phyloP scores from a whole-genome alignment of 2,113 vertebrate genomes.

The Tylochromis polylepis region DNA sequence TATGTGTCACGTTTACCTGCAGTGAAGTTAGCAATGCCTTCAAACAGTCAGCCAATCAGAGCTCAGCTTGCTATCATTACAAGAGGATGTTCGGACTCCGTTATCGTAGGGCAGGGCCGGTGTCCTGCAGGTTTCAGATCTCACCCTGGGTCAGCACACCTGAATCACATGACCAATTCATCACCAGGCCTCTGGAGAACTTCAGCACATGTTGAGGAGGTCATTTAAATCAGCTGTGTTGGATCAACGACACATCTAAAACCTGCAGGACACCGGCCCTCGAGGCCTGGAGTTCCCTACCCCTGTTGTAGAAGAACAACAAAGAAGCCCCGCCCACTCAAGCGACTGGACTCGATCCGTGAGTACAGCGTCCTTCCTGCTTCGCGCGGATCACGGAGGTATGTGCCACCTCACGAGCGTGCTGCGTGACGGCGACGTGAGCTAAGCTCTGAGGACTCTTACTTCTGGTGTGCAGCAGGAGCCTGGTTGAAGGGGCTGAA shows the following conservation, averaged over 20 bases:
- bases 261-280: background rate
- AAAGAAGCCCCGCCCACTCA: background rate
- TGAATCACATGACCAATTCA: too few relatives aligned
- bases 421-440: background rate
- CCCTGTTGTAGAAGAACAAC: background rate
- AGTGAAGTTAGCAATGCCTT: background rate
- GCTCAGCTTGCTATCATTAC: background rate
- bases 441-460: slow-evolving; percentile 48
- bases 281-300: background rate
- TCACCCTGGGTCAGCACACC: too few relatives aligned
- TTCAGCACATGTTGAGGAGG: background rate
- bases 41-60: background rate
- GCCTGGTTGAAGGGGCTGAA: slow-evolving; percentile 92
- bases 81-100: background rate
- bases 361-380: background rate
- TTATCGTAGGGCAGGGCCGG: background rate
- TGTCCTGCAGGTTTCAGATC: too few relatives aligned
- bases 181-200: too few relatives aligned
- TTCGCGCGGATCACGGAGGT: background rate
- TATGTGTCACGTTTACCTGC: background rate
- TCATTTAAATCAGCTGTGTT: background rate
- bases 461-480: slow-evolving; percentile 92
- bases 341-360: background rate
- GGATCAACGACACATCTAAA: background rate
- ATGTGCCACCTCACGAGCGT: background rate